These are phyloP conservation scores for Excalfactoria chinensis DNA, from an alignment of 2,113 vertebrate genomes.

Conservation along the genomic window DNA sequence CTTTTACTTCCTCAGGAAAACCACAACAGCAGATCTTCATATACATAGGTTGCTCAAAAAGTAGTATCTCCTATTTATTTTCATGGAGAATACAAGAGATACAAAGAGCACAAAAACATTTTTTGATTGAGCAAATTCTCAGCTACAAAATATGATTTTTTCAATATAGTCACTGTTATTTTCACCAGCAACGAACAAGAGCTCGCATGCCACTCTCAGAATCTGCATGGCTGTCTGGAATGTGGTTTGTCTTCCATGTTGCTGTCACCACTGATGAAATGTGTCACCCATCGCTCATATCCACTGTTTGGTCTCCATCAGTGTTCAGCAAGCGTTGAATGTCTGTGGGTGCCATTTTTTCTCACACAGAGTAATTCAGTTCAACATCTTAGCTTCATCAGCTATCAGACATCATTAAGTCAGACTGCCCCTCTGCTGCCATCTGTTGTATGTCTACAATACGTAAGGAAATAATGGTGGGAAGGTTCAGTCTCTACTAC, in stretches of 20 bases:
- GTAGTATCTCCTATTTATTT: neutral
- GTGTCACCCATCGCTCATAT: neutral
- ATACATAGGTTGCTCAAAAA: neutral
- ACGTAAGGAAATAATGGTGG: neutral
- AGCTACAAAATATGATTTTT: neutral
- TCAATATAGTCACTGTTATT: neutral
- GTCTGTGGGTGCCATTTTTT: neutral
- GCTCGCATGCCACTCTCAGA: neutral
- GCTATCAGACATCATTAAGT: neutral
- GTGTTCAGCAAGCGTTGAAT: neutral
- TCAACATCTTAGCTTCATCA: neutral
- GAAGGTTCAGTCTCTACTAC: neutral
- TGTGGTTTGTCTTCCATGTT: no score
- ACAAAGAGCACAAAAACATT: neutral
- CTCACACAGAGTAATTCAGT: neutral
- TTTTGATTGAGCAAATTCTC: neutral
- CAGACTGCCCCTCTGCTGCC: neutral
- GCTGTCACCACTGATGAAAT: neutral
- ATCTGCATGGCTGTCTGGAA: neutral
- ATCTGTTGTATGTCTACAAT: neutral
- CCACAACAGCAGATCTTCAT: neutral
- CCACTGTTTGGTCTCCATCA: neutral
- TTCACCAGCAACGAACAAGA: neutral
- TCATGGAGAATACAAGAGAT: neutral
- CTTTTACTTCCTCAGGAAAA: neutral